Evolutionary conservation across 2,888 invertebrate species (phyloP).

Genomic region (Plebejus melissa): DNA sequence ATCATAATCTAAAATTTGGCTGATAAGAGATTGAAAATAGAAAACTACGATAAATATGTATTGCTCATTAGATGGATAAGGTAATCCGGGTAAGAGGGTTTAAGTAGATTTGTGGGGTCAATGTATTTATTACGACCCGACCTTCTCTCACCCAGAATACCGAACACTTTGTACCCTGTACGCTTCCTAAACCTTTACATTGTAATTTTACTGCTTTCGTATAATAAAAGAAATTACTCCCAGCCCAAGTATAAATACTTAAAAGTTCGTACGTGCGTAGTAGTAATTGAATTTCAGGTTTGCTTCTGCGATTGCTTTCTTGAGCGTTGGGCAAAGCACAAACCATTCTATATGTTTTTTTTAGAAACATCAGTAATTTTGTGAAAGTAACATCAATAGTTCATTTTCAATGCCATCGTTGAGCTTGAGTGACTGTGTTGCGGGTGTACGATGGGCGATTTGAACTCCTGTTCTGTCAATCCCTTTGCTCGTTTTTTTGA

Average conservation of each 20-base stretch:
- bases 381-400: too few species aligned
- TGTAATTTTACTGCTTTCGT: not conserved
- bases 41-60: slow-evolving; percentile 25
- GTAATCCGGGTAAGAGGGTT: slow-evolving; percentile 23
- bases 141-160: slow-evolving; percentile 22
- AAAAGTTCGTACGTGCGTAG: not conserved
- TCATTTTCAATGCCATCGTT: too few species aligned
- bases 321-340: not conserved
- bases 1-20: not conserved
- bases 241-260: slow-evolving; percentile 2
- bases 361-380: too few species aligned
- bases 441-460: too few species aligned
- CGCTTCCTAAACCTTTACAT: slow-evolving; percentile 15
- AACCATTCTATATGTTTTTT: not conserved
- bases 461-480: too few species aligned
- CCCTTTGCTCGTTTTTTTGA: too few species aligned
- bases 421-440: too few species aligned
- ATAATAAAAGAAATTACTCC: slow-evolving; percentile 1
- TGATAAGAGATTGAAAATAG: slow-evolving; percentile 10
- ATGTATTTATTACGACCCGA: slow-evolving; percentile 25
- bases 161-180: slow-evolving; percentile 16
- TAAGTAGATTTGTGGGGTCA: slow-evolving; percentile 27
- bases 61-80: slow-evolving; percentile 16
- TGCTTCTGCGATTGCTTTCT: not conserved
- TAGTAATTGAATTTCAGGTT: not conserved